Evolutionary conservation across 2,113 vertebrate genomes (phyloP), one percentile per base, ranked within the genome.

Genomic region (Brachyhypopomus occidentalis): DNA sequence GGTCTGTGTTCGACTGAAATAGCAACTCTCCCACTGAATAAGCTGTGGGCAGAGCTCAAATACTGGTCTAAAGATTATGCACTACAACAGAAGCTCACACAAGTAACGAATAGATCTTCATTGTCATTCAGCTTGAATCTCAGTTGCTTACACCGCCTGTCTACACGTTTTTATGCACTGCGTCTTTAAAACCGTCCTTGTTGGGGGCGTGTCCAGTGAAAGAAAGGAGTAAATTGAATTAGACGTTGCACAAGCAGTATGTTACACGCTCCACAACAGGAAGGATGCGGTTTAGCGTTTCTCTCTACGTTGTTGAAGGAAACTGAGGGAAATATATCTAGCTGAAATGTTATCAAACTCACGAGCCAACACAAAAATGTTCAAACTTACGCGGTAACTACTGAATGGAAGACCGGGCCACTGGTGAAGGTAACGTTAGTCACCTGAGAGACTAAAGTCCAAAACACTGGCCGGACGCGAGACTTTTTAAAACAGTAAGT

Each of bases 251-350:
- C 3, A 11, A 76, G 23, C 36, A 38, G 48, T 22, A 62, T 19
- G 45, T 75, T 17, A 34, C 5, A 9, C 63, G 34, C 23, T 22
- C 60, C 6, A 11, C 38, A 16, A 58, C 83, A 83, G 80, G 78
- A 81, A 78, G 75, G 85, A 87, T 87, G 85, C 78, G 83, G 82
- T 75, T 14, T 20, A 22, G 14, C 8, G 0, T 3, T 20, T 80
- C 1, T 73, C 6, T 59, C 25, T 59, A 36, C 1, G 5, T 58
- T 45, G 34, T 30, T 34, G 76, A 78, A 52, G 45, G 45, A 14
- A 41, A 38, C 5, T 69, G 52, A 77, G 8, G 25, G 25, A 34
- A 55, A 19, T 52, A 9, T 27, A 77, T 19, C 0, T 52, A 20
- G n/a, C 23, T 56, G 25, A 0, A 20, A 7, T 38, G 41, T n/a